phyloP scores from a whole-genome alignment of 2,888 invertebrate species.

The Pteria penguin region DNA sequence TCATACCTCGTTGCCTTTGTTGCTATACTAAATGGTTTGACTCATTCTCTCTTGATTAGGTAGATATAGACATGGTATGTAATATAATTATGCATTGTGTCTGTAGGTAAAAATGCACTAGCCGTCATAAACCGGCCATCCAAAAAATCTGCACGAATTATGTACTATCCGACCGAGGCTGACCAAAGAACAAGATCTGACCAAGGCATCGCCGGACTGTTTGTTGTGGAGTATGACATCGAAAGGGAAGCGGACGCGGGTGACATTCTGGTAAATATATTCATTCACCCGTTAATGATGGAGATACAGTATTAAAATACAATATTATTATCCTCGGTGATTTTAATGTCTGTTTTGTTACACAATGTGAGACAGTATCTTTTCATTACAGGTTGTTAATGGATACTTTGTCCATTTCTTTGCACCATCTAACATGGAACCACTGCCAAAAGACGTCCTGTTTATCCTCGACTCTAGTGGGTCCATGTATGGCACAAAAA shows the following conservation, averaged over 20 bases:
- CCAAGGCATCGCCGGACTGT: slow-evolving; percentile 60
- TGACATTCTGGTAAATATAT: slow-evolving; percentile 68
- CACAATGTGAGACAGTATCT: neutral
- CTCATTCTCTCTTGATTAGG: no score
- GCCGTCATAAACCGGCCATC: slow-evolving; percentile 42
- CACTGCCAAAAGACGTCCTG: slow-evolving; percentile 84
- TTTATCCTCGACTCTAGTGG: slow-evolving; percentile 89
- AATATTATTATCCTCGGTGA: neutral
- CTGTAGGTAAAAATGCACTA: no score
- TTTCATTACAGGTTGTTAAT: slow-evolving; percentile 74
- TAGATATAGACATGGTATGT: no score
- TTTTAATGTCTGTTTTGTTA: neutral
- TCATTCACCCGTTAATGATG: no score
- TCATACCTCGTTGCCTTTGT: no score
- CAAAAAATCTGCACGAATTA: slow-evolving; percentile 41
- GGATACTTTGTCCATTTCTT: slow-evolving; percentile 90
- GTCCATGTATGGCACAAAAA: slow-evolving; percentile 87
- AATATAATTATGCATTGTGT: no score
- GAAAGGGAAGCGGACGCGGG: slow-evolving; percentile 66
- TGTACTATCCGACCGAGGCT: slow-evolving; percentile 46
- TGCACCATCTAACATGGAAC: slow-evolving; percentile 83
- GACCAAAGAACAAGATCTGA: slow-evolving; percentile 42
- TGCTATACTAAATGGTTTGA: no score
- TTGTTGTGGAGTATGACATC: slow-evolving; percentile 72
- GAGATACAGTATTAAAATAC: no score